Conservation (phyloP, 2,888 invertebrate species). For the Chymomyza procnemis region DNA sequence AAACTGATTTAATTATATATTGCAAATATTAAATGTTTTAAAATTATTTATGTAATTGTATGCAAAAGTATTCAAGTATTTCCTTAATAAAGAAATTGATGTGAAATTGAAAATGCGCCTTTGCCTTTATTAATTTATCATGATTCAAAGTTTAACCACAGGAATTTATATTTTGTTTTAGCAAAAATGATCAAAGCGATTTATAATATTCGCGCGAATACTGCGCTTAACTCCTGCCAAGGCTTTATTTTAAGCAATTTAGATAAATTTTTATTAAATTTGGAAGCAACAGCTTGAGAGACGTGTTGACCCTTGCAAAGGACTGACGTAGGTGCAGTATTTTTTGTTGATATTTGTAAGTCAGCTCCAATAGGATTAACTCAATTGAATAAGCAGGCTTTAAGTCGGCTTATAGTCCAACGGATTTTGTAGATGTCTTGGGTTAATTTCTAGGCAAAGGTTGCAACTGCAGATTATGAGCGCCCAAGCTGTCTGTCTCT, state of each 20-base stretch:
- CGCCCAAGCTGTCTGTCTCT: too few species aligned
- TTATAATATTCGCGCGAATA: neutral
- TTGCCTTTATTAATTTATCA: neutral
- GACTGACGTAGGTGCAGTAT: neutral
- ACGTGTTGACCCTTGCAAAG: neutral
- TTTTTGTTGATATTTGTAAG: neutral
- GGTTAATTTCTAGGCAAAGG: too few species aligned
- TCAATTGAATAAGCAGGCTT: neutral
- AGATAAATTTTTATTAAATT: neutral
- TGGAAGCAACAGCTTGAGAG: neutral
- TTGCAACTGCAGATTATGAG: too few species aligned
- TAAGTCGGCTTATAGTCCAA: neutral
- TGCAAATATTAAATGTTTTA: conserved; percentile 48
- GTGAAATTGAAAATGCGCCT: conserved; percentile 45
- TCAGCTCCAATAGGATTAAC: neutral
- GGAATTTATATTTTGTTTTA: neutral
- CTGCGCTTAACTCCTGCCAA: neutral
- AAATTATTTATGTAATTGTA: conserved; percentile 61
- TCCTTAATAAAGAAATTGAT: conserved; percentile 51
- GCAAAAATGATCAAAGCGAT: neutral
- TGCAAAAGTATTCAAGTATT: conserved; percentile 46
- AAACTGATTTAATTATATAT: neutral
- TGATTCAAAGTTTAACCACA: neutral
- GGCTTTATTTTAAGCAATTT: too few species aligned
- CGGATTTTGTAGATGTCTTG: neutral